Percentiles rank a stretch among this genome's conserved stretches.
Conservation (phyloP, 2,797 vertebrate species). For the Hylomyscus alleni region DNA sequence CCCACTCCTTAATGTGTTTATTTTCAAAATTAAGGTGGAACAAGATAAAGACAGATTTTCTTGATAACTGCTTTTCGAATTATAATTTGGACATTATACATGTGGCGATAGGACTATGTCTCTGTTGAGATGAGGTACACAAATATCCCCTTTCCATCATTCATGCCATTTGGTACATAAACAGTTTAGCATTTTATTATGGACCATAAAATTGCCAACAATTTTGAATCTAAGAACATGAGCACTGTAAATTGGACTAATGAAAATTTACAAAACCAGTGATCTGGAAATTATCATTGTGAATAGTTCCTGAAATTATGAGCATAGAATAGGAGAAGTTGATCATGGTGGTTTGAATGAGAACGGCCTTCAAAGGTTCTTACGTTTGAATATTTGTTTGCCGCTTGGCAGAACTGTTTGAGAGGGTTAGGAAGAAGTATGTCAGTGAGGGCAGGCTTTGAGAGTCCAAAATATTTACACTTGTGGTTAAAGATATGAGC, state of each 20-base stretch:
- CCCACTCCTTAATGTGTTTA: background rate
- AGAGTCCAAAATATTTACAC: background rate
- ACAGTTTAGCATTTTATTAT: background rate
- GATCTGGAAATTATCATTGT: background rate
- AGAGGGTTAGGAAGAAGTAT: background rate
- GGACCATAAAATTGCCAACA: background rate
- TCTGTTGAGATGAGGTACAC: background rate
- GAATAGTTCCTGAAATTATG: background rate
- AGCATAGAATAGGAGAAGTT: background rate
- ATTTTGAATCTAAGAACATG: constrained; percentile 42
- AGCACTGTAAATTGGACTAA: background rate
- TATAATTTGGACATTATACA: background rate
- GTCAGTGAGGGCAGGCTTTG: background rate
- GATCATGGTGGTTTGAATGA: background rate
- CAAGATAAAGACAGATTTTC: background rate
- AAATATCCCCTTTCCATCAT: background rate
- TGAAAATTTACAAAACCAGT: constrained; percentile 27
- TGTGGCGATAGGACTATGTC: too few species aligned
- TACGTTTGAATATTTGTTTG: background rate
- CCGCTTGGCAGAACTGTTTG: background rate
- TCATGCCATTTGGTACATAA: background rate
- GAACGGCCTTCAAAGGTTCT: background rate
- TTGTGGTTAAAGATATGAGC: background rate
- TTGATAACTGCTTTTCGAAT: background rate
- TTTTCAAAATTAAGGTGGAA: background rate